A percentile compares a stretch with the other conserved stretches of the same genome.
Evolutionary conservation across 2,888 invertebrate genomes (phyloP).

Genomic region (Gymnoscelis rufifasciata): DNA sequence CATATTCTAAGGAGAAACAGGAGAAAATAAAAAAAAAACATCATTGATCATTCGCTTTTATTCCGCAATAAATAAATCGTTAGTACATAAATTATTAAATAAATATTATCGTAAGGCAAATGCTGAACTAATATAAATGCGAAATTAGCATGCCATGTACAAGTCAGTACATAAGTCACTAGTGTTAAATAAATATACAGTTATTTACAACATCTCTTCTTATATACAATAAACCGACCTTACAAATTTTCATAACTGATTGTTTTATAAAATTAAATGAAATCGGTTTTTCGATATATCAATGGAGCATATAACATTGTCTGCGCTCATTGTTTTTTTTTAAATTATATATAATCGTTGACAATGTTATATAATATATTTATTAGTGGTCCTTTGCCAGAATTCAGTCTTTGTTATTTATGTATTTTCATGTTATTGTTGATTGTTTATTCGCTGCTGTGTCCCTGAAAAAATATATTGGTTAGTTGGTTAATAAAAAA

Average conservation of each 20-base stretch:
- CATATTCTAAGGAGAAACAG: background rate
- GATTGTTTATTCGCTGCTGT: conserved; percentile 5
- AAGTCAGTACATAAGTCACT: conserved; percentile 53
- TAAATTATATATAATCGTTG: background rate
- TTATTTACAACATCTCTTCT: conserved; percentile 59
- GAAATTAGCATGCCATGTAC: conserved; percentile 60
- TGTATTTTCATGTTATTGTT: background rate
- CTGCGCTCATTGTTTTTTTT: background rate
- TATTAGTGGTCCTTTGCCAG: conserved; percentile 19
- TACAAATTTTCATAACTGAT: background rate
- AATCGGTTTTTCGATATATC: conserved; percentile 4
- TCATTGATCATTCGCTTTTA: conserved; percentile 61
- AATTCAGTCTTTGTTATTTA: conserved; percentile 15
- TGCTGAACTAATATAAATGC: conserved; percentile 63
- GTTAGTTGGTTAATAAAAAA: conserved; percentile 32
- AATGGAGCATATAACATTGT: conserved; percentile 18
- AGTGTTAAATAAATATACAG: conserved; percentile 55
- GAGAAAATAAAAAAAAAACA: background rate
- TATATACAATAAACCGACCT: conserved; percentile 28
- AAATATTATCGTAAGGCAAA: conserved; percentile 44
- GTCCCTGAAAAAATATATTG: conserved; percentile 12
- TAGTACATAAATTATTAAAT: conserved; percentile 60
- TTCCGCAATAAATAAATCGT: conserved; percentile 63
- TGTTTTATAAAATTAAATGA: too few relatives aligned
- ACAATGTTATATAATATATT: conserved; percentile 21